Base-by-base conservation (phyloP, 2,888 invertebrate species). In the Arge pagana region DNA sequence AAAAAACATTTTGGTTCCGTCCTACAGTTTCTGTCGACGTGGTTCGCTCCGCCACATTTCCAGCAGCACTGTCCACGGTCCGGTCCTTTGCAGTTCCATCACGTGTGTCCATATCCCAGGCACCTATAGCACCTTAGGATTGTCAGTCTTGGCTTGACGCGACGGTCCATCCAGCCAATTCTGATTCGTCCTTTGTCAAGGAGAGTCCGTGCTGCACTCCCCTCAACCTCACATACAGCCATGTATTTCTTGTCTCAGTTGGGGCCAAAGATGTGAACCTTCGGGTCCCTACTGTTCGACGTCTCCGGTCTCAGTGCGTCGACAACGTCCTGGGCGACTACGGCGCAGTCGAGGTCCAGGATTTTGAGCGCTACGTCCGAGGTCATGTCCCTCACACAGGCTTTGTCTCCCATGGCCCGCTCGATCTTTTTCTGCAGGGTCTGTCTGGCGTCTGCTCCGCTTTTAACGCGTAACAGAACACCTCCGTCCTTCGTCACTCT, bases 31-130 rank as follows among this genome's bases (percentile, higher is more conserved):
- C 16, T 28, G 8, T 10, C 21, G 30, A 43, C 39, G 18, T 57
- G 56, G 1, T 42, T 53, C 21, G 23, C 33, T 10, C 18, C 11
- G 6, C 57, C 54, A 23, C 48, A 59, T 35, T 35, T 39, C 16
- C 18, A 43, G 42, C 57, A 59, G 4, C 39, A 21, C 3, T 16
- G 13, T 4, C 40, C 28, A 28, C 50, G 13, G 16, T 57, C 45
- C 0, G 51, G 36, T 18, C 13, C n/a, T 1, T 7, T 48, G 23
- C 48, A 48, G 11, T 21, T 35, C 24, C 19, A 26, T 6, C 48
- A 39, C 2, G 21, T 10, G 48, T 54, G 54, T 33, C 30, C 48
- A 31, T 52, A 52, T 1, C 54, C 54, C 3, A 3, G 45, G 36
- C 45, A 45, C 0, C 48, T 10, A 11, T n/a, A 8, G 8, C 28